Base-by-base conservation (phyloP, 2,113 vertebrate species). In the Nibea coibor region DNA sequence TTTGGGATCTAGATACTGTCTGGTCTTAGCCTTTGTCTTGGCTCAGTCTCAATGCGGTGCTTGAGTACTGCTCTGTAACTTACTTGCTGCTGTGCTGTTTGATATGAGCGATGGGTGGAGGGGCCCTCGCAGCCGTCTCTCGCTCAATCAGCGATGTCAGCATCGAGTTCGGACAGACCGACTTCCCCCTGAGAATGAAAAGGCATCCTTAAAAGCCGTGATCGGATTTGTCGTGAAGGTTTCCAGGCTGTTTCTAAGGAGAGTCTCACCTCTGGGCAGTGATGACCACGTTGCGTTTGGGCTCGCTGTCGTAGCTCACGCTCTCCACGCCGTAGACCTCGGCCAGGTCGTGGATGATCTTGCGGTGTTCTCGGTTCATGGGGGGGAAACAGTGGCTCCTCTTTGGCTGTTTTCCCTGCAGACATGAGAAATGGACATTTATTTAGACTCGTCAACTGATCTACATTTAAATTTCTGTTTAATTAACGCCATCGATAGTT, bases 221-320 rank as follows among this genome's bases (percentile, higher is more conserved):
- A 50, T 53, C 59, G 15, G 0, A 74, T 71, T 9, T 9, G 12
- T 39, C 8, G 12, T 19, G 14, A 3, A 2, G 1, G 5, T 2
- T 26, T 15, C 14, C 0, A 9, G 35, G 35, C 35, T 39, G 5
- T 24, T 48, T 58, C 31, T 35, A 35, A 35, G 31, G 7, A 35
- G 31, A 35, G 57, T 31, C 76, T 56, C 83, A 92, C 98, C 96
- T 99, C 58, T 96, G 86, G 15, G 98, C 98, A 0, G 97, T 99
- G 92, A 99, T 92, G 73, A 98, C 96, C 20, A 99, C 96, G 4
- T 98, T 99, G 78, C 98, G 97, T 85, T 99, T 99, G 24, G 98
- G 98, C 81, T 99, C 98, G 45, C 94, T 98, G 94, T 99, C 98
- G 22, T 99, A 99, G 96, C 97, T 99, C 92, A 97, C 92, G 24